Evolutionary conservation across 1,140 invertebrate species (phyloP), one percentile per base, ranked within the genome.

Genomic region (Drosophila ohnishii): DNA sequence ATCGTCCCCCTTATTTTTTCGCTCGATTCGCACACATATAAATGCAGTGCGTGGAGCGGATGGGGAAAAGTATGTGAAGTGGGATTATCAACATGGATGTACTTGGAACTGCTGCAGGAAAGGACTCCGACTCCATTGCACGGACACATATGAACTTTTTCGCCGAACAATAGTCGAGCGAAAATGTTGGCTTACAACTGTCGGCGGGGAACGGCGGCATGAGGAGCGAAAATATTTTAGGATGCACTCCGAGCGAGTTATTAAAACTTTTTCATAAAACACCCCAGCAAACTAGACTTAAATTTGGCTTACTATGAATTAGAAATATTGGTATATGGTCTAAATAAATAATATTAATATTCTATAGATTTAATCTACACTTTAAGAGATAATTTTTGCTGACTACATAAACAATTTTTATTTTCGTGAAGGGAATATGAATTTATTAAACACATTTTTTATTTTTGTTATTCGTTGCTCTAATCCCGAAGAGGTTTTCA

Each of bases 31-130:
- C 30, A 51, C 16, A 34, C 65, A 69, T 22, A 69, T 50, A 48
- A 0, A 70, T 64, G 44, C 70, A 67, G 73, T 76, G 62, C 63
- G 59, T 69, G 70, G 35, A 71, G 30, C 42, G 30, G 35, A 53
- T 64, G 30, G 47, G 22, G 16, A 59, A 44, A 35, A 42, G 48
- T 71, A 51, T 72, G 39, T 60, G 37, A 57, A 73, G 48, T 71
- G 64, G 74, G 73, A 77, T 77, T 77, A 77, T 69, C 61, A 67
- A 50, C 62, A 61, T 50, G 72, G 25, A 55, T 60, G 47, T 37
- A 39, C 55, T 40, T 42, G 63, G 16, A 42, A 39, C 34, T 44
- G 40, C 16, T 34, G 44, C 51, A 30, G 42, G 42, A 58, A 22
- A 30, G 58, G 44, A 71, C 56, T 75, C 22, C 45, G 44, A 71